phyloP scores from a whole-genome alignment of 2,888 invertebrate species.

The Sialis lutaria region DNA sequence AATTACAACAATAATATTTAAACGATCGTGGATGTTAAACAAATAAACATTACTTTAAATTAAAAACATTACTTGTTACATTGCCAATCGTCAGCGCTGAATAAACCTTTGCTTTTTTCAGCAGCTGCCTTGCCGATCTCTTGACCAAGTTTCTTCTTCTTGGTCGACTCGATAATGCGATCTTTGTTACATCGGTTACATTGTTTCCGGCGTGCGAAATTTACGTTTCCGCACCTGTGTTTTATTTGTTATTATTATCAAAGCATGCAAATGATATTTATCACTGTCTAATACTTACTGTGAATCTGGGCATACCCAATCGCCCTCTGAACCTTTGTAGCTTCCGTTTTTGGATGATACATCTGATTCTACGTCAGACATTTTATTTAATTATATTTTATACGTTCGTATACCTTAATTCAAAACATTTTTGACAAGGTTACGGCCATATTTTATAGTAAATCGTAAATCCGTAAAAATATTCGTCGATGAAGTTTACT shows the following conservation, averaged over 20 bases:
- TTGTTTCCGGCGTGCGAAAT: constrained; percentile 76
- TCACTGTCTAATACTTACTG: constrained; percentile 11
- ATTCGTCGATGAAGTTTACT: too few relatives aligned
- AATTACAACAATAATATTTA: background rate
- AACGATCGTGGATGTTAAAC: background rate
- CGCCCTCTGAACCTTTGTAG: constrained; percentile 24
- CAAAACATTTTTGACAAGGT: too few relatives aligned
- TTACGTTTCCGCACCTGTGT: constrained; percentile 71
- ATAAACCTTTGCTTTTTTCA: constrained; percentile 91
- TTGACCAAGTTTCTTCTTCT: constrained; percentile 74
- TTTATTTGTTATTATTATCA: constrained; percentile 10
- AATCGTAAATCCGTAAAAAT: too few relatives aligned
- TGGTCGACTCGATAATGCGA: constrained; percentile 23
- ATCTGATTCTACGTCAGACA: constrained; percentile 3
- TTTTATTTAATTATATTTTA: background rate
- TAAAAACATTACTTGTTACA: constrained; percentile 57
- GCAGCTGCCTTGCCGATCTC: constrained; percentile 98
- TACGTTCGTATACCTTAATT: too few relatives aligned
- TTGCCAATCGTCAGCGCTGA: constrained; percentile 98
- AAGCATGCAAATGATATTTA: background rate
- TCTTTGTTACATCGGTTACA: constrained; percentile 88
- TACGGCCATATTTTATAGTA: too few relatives aligned
- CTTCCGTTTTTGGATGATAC: background rate
- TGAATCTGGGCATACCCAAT: constrained; percentile 47
- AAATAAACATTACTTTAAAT: background rate